Base-by-base conservation (phyloP, 1,140 invertebrate genomes). In the Steinernema khuongi region DNA sequence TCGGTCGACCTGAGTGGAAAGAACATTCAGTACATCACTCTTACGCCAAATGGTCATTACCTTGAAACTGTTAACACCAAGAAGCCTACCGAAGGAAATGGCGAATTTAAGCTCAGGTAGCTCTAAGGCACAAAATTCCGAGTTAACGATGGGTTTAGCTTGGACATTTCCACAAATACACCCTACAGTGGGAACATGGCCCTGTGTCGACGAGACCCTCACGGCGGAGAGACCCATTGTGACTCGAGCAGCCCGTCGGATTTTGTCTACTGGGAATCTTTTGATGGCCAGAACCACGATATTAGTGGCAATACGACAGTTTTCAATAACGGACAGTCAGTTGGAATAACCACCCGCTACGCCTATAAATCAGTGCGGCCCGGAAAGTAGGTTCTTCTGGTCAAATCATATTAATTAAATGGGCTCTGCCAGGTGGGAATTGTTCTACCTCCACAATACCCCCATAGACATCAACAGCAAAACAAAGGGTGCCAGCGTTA, bases 1-100 rank as follows among this genome's bases (percentile, higher is more conserved):
- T 18, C 0, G 11, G 50, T 77, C 1, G 31, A 19, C 73, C 66
- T 75, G 18, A 70, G 31, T 19, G 69, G 50, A 26, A 67, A 67
- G 29, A 68, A 76, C 11, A 66, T 76, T 17, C n/a, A 75, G 1
- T 75, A 71, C 43, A n/a, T 77, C 28, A 68, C 75, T 11, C 18
- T 77, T n/a, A 43, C 43, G 1, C 74, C 77, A 33, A 43, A 67
- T 17, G 77, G 76, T 50, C 31, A 33, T 28, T 68, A 31, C 19
- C 22, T 44, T 17, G 22, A 32, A 7, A n/a, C 22, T 11, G 76
- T 67, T 17, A 60, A 71, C 30, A 69, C 75, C 1, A 28, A 71
- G 2, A 78, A 78, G 31, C 77, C 77, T 26, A 78, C 74, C 4
- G 77, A 79, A 43, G 77, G 77, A 43, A 78, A 70, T 17, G 77